Evolutionary conservation across 1,140 invertebrate genomes (phyloP).

Genomic region (Lamellibrachia luymesi): DNA sequence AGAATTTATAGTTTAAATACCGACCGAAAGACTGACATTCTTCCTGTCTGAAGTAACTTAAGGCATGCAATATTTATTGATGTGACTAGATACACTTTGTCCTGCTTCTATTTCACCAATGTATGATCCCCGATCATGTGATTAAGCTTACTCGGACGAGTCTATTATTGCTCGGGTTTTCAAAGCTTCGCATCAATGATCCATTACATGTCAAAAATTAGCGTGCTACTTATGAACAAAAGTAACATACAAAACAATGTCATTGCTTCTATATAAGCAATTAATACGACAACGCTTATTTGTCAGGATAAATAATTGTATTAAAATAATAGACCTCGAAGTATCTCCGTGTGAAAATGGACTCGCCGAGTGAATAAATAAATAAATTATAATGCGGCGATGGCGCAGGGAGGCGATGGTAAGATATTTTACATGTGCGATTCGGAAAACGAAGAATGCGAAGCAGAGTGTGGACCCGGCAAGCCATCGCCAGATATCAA

Average conservation of each 20-base stretch:
- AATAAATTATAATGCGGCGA: neutral
- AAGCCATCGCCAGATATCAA: neutral
- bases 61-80: neutral
- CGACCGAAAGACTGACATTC: neutral
- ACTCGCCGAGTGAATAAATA: neutral
- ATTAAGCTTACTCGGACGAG: neutral
- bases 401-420: neutral
- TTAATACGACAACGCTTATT: neutral
- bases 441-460: neutral
- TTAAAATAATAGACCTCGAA: neutral
- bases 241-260: neutral
- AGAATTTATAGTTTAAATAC: neutral
- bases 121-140: neutral
- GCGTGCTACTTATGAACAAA: neutral
- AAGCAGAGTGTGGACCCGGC: neutral
- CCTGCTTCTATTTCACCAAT: neutral
- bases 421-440: slow-evolving; percentile 5
- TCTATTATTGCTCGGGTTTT: neutral
- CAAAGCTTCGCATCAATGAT: neutral
- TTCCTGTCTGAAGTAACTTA: neutral
- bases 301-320: neutral
- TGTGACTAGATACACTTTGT: neutral
- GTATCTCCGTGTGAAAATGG: neutral
- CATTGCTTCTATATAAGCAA: neutral
- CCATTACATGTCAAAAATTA: neutral